Conservation (phyloP, 1,140 invertebrate genomes). For the Penaeus japonicus region DNA sequence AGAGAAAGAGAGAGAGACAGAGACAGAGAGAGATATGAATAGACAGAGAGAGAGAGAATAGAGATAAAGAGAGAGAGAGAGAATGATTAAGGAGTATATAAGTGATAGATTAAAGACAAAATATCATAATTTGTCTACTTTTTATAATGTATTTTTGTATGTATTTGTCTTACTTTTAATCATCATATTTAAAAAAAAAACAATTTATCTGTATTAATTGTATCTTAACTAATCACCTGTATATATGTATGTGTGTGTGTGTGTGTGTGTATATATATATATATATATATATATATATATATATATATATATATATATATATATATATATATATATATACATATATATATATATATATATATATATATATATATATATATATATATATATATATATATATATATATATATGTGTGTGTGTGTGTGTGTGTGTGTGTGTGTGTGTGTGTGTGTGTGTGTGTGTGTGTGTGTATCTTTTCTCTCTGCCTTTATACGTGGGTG, state of each 20-base stretch:
- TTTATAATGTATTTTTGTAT: too few relatives aligned
- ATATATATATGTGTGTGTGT: background rate
- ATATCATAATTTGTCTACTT: too few relatives aligned
- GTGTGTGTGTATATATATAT: background rate
- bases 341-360: constrained; percentile 13
- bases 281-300: background rate
- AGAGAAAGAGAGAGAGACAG: too few relatives aligned
- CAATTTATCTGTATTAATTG: too few relatives aligned
- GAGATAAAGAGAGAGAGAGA: too few relatives aligned
- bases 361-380: constrained; percentile 2
- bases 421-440: background rate
- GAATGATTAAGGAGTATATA: too few relatives aligned
- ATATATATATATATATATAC: constrained; percentile 8
- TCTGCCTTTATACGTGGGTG: too few relatives aligned
- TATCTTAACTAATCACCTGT: too few relatives aligned
- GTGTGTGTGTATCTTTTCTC: background rate
- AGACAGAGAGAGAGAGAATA: too few relatives aligned
- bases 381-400: constrained; percentile 13
- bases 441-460: background rate
- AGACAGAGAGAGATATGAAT: too few relatives aligned
- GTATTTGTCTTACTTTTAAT: background rate
- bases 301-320: constrained; percentile 8
- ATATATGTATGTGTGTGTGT: background rate
- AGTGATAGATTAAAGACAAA: too few relatives aligned
- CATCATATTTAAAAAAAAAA: background rate